phyloP scores from a whole-genome alignment of 2,797 vertebrate genomes.

The Hyperoplus immaculatus region DNA sequence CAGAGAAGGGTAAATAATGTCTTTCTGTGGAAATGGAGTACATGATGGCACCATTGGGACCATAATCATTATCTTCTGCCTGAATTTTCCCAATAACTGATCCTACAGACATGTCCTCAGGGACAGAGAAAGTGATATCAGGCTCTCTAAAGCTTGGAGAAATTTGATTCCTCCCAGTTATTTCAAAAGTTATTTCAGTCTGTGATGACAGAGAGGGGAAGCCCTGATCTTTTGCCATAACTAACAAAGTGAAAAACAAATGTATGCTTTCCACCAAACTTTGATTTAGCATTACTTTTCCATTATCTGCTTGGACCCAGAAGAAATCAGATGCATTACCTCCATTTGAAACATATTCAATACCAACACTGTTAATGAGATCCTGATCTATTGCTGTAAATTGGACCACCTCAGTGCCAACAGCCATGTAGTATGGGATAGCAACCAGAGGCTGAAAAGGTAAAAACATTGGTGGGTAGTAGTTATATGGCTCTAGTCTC shows the following conservation, averaged over 20 bases:
- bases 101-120: constrained; percentile 83
- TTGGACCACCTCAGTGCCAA: constrained; percentile 77
- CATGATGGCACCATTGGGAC: constrained; percentile 79
- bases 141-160: constrained; percentile 76
- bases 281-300: constrained; percentile 74
- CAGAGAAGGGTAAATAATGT: constrained; percentile 70
- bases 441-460: constrained; percentile 63
- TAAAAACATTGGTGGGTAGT: constrained; percentile 81
- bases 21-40: constrained; percentile 72
- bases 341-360: constrained; percentile 76
- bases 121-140: constrained; percentile 74
- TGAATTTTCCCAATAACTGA: constrained; percentile 83
- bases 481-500: constrained; percentile 78
- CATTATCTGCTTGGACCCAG: constrained; percentile 73
- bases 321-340: constrained; percentile 84
- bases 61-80: constrained; percentile 82
- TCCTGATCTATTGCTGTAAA: constrained; percentile 82
- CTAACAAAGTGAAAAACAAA: constrained; percentile 64
- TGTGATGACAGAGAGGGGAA: constrained; percentile 76
- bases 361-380: constrained; percentile 52
- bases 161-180: constrained; percentile 80
- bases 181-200: constrained; percentile 75
- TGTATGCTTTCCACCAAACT: constrained; percentile 66
- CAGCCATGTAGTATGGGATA: constrained; percentile 73
- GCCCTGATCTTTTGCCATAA: constrained; percentile 80